phyloP scores from a whole-genome alignment of 2,797 vertebrate species.

The Gobionotothen gibberifrons region DNA sequence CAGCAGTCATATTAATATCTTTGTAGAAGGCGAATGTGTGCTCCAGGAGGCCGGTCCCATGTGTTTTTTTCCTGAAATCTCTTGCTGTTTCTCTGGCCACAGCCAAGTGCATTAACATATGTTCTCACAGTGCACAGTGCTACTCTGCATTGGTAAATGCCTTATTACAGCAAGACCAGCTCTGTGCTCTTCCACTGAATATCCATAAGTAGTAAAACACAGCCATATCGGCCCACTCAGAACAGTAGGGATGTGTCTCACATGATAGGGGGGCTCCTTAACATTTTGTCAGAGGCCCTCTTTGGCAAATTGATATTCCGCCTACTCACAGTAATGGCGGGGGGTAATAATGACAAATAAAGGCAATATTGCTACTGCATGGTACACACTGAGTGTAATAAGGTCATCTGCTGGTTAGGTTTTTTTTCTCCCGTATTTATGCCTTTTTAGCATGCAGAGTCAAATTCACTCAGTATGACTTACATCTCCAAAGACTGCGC shows the following conservation, averaged over 20 bases:
- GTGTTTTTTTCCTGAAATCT: slow-evolving; percentile 68
- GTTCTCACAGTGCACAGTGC: slow-evolving; percentile 81
- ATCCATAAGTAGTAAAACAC: slow-evolving; percentile 81
- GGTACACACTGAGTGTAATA: slow-evolving; percentile 72
- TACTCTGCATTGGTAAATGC: slow-evolving; percentile 83
- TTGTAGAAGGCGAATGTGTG: slow-evolving; percentile 70
- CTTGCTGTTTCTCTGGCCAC: slow-evolving; percentile 83
- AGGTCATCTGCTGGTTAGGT: slow-evolving; percentile 80
- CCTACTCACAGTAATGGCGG: slow-evolving; percentile 73
- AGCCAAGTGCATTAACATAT: slow-evolving; percentile 85
- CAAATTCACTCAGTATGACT: slow-evolving; percentile 75
- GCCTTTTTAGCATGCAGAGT: slow-evolving; percentile 79
- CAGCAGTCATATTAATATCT: slow-evolving; percentile 71
- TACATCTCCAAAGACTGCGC: slow-evolving; percentile 74
- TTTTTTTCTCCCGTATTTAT: slow-evolving; percentile 67
- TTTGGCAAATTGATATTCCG: slow-evolving; percentile 80
- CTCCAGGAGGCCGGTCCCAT: slow-evolving; percentile 72
- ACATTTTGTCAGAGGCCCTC: slow-evolving; percentile 77
- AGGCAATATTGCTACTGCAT: slow-evolving; percentile 76
- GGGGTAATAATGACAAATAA: slow-evolving; percentile 85
- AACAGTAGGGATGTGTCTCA: slow-evolving; percentile 75
- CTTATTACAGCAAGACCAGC: slow-evolving; percentile 77
- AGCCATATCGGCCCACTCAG: slow-evolving; percentile 75
- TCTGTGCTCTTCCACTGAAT: slow-evolving; percentile 71
- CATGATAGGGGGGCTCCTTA: slow-evolving; percentile 77